phyloP scores from a whole-genome alignment of 2,113 vertebrate genomes.

The Perccottus glenii region DNA sequence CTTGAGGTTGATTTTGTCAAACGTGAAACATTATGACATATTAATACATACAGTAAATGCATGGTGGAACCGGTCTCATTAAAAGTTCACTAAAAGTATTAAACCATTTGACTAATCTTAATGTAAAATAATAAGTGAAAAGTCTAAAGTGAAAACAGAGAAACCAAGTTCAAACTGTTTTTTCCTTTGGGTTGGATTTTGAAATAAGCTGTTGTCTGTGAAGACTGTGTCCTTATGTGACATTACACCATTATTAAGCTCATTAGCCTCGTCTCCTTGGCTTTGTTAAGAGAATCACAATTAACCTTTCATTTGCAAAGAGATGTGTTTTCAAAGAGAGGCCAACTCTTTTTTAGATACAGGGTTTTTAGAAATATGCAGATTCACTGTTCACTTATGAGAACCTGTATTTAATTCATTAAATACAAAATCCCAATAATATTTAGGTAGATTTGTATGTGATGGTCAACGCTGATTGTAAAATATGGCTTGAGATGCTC shows the following conservation, averaged over 20 bases:
- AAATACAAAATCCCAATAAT: slow-evolving; percentile 1
- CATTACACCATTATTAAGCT: slow-evolving; percentile 40
- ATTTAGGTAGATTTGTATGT: too few relatives aligned
- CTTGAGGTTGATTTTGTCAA: too few relatives aligned
- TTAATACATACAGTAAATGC: too few relatives aligned
- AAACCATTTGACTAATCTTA: too few relatives aligned
- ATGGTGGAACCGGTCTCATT: too few relatives aligned
- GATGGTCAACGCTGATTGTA: too few relatives aligned
- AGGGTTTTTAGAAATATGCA: slow-evolving; percentile 20
- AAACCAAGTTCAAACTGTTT: slow-evolving; percentile 9
- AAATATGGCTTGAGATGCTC: too few relatives aligned
- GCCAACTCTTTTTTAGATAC: slow-evolving; percentile 5
- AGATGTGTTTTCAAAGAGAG: slow-evolving; percentile 34
- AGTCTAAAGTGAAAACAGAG: not conserved
- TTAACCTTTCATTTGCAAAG: not conserved
- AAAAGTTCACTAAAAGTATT: too few relatives aligned
- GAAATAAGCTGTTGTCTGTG: not conserved
- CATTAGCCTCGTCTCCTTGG: slow-evolving; percentile 29
- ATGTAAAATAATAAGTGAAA: not conserved
- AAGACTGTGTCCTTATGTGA: not conserved
- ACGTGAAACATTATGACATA: too few relatives aligned
- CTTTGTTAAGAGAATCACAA: slow-evolving; percentile 16
- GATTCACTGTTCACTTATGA: slow-evolving; percentile 35
- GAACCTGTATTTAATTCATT: slow-evolving; percentile 9
- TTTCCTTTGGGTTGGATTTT: slow-evolving; percentile 18